Conservation (phyloP, 1,140 invertebrate species). For the Trachymyrmex septentrionalis region DNA sequence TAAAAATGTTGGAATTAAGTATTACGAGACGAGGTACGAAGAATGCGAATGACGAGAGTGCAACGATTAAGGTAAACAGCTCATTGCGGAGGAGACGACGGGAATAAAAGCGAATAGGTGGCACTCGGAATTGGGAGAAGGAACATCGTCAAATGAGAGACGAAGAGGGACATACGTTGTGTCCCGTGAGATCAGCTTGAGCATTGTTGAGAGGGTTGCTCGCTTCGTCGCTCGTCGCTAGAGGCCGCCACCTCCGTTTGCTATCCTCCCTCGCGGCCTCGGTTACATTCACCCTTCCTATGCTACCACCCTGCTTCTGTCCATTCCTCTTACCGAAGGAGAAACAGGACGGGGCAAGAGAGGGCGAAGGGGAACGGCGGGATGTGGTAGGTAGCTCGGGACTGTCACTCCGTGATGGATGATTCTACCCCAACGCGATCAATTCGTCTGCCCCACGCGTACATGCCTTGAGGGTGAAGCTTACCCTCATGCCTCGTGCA, state of each 20-base stretch:
- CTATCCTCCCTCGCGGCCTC: slow-evolving; percentile 63
- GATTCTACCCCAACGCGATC: slow-evolving; percentile 85
- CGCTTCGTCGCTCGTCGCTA: slow-evolving; percentile 82
- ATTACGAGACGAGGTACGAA: slow-evolving; percentile 17
- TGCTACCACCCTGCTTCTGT: slow-evolving; percentile 61
- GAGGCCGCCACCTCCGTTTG: slow-evolving; percentile 74
- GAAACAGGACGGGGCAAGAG: slow-evolving; percentile 67
- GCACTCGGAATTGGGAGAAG: neutral
- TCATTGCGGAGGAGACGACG: slow-evolving; percentile 43
- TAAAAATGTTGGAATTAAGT: slow-evolving; percentile 23
- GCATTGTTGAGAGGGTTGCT: slow-evolving; percentile 81
- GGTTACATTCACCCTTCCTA: slow-evolving; percentile 67
- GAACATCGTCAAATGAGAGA: neutral
- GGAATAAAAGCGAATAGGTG: neutral
- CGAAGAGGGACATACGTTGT: slow-evolving; percentile 66
- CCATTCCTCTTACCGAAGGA: slow-evolving; percentile 77
- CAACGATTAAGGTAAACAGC: slow-evolving; percentile 51
- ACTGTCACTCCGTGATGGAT: slow-evolving; percentile 86
- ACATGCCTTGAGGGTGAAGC: slow-evolving; percentile 74
- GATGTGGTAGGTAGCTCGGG: slow-evolving; percentile 77
- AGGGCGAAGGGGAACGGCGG: slow-evolving; percentile 67
- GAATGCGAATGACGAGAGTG: slow-evolving; percentile 24
- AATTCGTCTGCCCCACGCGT: slow-evolving; percentile 82
- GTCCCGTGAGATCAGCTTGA: slow-evolving; percentile 80
- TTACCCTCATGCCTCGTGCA: slow-evolving; percentile 62